These are phyloP conservation scores for Trigoniulus corallinus DNA, from an alignment of 1,140 invertebrate species.

Conservation along the genomic window DNA sequence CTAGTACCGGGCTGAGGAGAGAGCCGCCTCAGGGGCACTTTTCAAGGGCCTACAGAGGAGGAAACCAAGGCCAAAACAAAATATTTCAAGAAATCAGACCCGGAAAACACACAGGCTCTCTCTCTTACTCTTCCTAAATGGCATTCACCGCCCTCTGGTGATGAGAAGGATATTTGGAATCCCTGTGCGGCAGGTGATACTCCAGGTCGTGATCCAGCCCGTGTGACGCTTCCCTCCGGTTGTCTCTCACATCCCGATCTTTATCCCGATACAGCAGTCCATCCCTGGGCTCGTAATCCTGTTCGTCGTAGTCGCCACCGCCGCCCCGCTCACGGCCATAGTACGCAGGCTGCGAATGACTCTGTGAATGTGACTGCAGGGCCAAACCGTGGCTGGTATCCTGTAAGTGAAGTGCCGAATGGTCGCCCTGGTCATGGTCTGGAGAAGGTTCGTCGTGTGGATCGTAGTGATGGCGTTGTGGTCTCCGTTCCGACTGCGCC, in stretches of 20 bases:
- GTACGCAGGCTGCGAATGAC: background rate
- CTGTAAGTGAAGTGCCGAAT: background rate
- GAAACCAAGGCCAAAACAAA: too few species aligned
- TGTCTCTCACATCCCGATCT: conserved; percentile 1
- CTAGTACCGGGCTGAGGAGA: too few species aligned
- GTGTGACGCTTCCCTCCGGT: background rate
- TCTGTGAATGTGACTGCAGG: background rate
- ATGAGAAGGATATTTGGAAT: conserved; percentile 20
- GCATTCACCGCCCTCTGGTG: conserved; percentile 29
- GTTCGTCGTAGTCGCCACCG: conserved; percentile 1
- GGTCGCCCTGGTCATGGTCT: background rate
- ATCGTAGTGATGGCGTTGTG: background rate
- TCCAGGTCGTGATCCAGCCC: conserved; percentile 1
- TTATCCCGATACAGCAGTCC: conserved; percentile 7
- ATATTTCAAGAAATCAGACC: too few species aligned
- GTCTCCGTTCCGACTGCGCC: conserved; percentile 3
- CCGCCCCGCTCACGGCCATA: background rate
- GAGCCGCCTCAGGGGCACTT: too few species aligned
- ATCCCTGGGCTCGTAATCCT: conserved; percentile 5
- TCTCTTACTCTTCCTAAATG: conserved; percentile 7
- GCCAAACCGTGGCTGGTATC: background rate
- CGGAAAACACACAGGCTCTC: too few species aligned
- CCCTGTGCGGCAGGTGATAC: conserved; percentile 24
- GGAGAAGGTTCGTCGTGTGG: background rate
- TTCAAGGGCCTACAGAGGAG: too few species aligned